Evolutionary conservation across 2,797 vertebrate genomes (phyloP), one percentile per base, ranked within the genome.

Genomic region (Steatocranus sp.): DNA sequence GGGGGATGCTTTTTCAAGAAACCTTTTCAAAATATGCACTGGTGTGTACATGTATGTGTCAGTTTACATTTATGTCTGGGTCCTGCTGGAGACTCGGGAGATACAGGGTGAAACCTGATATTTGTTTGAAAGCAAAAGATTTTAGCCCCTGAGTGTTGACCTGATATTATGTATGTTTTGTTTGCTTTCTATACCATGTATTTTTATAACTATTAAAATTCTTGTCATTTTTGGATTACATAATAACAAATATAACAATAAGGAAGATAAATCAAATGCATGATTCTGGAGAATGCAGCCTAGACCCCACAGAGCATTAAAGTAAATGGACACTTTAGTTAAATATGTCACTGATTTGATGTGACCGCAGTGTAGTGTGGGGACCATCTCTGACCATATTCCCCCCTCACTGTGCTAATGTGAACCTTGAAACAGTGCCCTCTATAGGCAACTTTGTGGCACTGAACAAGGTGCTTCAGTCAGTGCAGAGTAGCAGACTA

Each of bases 41-140:
- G 86, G 81, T 93, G 92, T 93, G 92, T 91, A 82, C 87, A 89
- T 86, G 89, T 92, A 84, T 81, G 91, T 93, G 94, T 95, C 93
- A 89, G 85, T 88, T 89, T 77, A 84, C 87, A 88, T 95, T 94
- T 93, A 70, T 54, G 82, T 94, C 93, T 88, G 68, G 17, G 81
- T 86, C 58, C 79, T 78, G 76, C 83, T 77, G 85, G 84, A 89
- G 87, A 85, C 84, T 81, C 14, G 38, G 75, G 54, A 92, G 82
- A 90, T 84, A 90, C 56, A 46, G 79, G 54, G 56, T 27, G 89
- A 87, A 91, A 91, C 83, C n/a, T 79, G 88, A 93, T 91, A 90
- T 85, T 75, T 77, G 50, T 79, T 78, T 87, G 88, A 83, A 88
- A 89, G 74, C 78, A 23, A 41, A 23, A 49, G 56, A 81, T 82